Evolutionary conservation across 2,113 vertebrate species (phyloP), one percentile per base, ranked within the genome.

Genomic region (Calyptommatus sinebrachiatus): DNA sequence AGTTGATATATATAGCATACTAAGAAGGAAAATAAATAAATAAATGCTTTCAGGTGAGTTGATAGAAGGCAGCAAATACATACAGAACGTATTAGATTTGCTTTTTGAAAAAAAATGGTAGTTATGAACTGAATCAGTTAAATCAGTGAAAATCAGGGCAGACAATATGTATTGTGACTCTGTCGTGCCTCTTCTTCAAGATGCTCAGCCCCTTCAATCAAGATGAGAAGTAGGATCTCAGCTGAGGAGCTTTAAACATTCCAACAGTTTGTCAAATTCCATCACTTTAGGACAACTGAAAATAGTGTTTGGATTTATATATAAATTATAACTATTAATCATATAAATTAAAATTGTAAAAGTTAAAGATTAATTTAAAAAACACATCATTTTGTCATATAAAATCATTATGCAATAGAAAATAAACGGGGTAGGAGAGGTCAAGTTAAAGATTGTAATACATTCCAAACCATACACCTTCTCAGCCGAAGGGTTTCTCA

Each of bases 11-110:
- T 62, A 77, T 73, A 65, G 35, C 22, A 70, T 24, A 18, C 29
- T 28, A 31, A 61, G 62, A 12, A 61, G 22, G 72, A 72, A 60
- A 68, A 7, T 41, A 24, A 63, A 72, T 35, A 48, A 57, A 57
- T 12, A 83, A 66, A 62, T 74, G 28, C 24, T 74, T 77, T 69
- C 53, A 73, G 65, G 50, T 80, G 78, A 66, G n/a, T 72, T 84
- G 50, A 67, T 21, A 68, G 62, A 80, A 57, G 45, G 50, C 53
- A 68, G 74, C 24, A 84, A 73, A 76, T 35, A 29, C 50, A 60
- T 60, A 26, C 11, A 41, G 5, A 78, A 45, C 21, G 26, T 18
- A 67, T 21, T 29, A 62, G 67, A 10, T 28, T 20, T 4, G 26
- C 31, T 57, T 16, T 45, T 18, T 29, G 74, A 31, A 60, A 73